Base-by-base conservation (phyloP, 2,797 vertebrate genomes). In the Ataeniobius toweri region DNA sequence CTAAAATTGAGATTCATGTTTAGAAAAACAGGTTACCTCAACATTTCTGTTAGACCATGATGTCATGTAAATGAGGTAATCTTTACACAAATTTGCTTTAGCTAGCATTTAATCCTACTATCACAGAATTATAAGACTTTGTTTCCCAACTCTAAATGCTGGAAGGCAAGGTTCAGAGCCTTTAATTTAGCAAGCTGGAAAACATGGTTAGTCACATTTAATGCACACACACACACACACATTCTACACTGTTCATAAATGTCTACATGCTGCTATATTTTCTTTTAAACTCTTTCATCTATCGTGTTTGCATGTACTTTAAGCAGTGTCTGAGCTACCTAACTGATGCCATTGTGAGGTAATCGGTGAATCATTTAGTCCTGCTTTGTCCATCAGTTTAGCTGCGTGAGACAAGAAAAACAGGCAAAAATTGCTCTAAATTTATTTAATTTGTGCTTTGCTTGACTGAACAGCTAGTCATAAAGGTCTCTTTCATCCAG, bases 371-470 rank as follows among this genome's bases (percentile, higher is more conserved):
- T 73, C 44, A 58, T 39, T 79, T 31, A 51, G 1, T 20, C 31
- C 48, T 44, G 5, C 56, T 41, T 51, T 53, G 20, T 48, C 18
- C 20, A 18, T 46, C 56, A 28, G 44, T 31, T 46, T 9, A 6
- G 6, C n/a, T 22, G 13, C 67, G 73, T 58, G 28, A 50, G n/a
- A 20, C 5, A 7, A 20, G 68, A 18, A 61, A 74, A 56, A 14
- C 3, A 28, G 26, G 56, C 16, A 1, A 58, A 79, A 78, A 39
- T n/a, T 14, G 10, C 46, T 59, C 55, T 74, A 73, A 72, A 88
- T 71, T 76, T 53, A 75, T 85, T 70, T 69, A 80, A 83, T 84
- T 81, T 58, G 51, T 41, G 74, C 55, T 77, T 71, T 16, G 41
- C 67, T 74, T 46, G 72, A 41, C 56, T 76, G 79, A 71, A n/a